Percentiles rank a stretch among this genome's conserved stretches.
phyloP scores from a whole-genome alignment of 2,888 invertebrate genomes.

The Corythucha ciliata region DNA sequence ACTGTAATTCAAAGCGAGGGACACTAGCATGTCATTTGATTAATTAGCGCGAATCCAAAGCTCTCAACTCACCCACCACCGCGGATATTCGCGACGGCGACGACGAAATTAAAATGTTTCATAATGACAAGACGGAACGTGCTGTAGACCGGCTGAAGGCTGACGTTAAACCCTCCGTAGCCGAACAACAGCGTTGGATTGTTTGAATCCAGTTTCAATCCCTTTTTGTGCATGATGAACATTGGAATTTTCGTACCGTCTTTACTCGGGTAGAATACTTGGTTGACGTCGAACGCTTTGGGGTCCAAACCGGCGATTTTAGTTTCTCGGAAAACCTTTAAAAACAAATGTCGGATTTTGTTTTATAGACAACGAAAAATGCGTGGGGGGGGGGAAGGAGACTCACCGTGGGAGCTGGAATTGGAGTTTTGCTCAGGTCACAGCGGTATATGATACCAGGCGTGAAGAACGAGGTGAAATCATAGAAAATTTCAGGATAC shows the following conservation, averaged over 20 bases:
- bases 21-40: neutral
- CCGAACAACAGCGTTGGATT: conserved; percentile 85
- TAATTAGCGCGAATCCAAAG: neutral
- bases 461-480: conserved; percentile 86
- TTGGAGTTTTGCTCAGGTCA: conserved; percentile 55
- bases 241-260: conserved; percentile 92
- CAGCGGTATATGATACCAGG: conserved; percentile 81
- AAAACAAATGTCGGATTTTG: conserved; percentile 21
- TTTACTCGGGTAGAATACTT: conserved; percentile 85
- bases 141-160: conserved; percentile 82
- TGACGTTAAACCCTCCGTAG: conserved; percentile 94
- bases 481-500: conserved; percentile 83
- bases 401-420: conserved; percentile 26
- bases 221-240: conserved; percentile 80
- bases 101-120: conserved; percentile 77
- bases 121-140: conserved; percentile 79
- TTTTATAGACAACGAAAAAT: neutral
- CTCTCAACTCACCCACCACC: conserved; percentile 73
- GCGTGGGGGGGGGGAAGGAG: too few species aligned
- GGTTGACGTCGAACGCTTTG: conserved; percentile 68
- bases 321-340: conserved; percentile 73
- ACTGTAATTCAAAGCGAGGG: neutral
- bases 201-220: conserved; percentile 54
- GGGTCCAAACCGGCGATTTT: conserved; percentile 73
- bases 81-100: conserved; percentile 87